Conservation (phyloP, 2,797 vertebrate genomes). For the Phalanger gymnotis region DNA sequence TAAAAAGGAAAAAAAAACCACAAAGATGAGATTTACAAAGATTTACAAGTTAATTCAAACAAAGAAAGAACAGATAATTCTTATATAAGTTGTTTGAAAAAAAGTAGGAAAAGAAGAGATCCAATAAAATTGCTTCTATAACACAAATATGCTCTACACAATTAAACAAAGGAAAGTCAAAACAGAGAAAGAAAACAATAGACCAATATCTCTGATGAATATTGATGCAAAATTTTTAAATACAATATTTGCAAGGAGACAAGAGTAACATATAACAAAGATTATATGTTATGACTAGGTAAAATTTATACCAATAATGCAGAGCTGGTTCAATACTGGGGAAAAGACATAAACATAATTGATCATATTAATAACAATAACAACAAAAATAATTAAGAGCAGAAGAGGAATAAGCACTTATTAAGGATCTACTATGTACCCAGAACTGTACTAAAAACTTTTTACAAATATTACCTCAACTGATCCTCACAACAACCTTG, state of each 20-base stretch:
- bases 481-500: too few relatives aligned
- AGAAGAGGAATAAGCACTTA: too few relatives aligned
- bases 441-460: too few relatives aligned
- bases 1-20: background rate
- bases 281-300: background rate
- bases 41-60: background rate
- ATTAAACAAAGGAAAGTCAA: background rate
- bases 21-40: background rate
- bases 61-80: background rate
- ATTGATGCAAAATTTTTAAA: background rate
- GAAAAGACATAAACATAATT: background rate
- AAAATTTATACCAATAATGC: background rate
- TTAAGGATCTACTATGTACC: too few relatives aligned
- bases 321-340: background rate
- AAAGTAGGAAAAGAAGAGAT: background rate
- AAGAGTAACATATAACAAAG: background rate
- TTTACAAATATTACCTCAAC: too few relatives aligned
- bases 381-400: background rate
- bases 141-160: background rate
- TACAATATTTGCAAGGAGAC: background rate
- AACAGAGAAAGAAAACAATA: background rate
- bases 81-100: background rate
- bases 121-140: background rate
- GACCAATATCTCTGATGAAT: background rate
- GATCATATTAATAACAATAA: background rate